These are phyloP conservation scores for Excalfactoria chinensis DNA, from an alignment of 2,113 vertebrate genomes.

Conservation along the genomic window DNA sequence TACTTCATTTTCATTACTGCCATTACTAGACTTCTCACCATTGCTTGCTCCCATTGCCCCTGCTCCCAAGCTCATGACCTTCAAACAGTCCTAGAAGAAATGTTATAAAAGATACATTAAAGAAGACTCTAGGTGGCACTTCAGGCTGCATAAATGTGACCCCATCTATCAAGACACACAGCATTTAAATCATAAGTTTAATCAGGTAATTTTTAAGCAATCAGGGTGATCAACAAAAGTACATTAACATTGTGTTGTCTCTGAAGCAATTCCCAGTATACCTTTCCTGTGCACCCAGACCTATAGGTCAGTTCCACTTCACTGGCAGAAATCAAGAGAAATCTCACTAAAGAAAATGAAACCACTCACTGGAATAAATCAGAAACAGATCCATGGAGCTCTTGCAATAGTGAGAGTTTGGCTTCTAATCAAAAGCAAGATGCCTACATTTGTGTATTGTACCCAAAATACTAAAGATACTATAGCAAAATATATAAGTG, in stretches of 20 bases:
- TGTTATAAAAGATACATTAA: conserved; percentile 15
- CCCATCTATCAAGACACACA: neutral
- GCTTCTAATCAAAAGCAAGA: neutral
- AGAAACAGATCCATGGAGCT: neutral
- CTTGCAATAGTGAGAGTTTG: neutral
- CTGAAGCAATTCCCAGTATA: neutral
- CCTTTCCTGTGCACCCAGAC: neutral
- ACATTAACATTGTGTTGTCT: neutral
- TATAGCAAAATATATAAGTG: neutral
- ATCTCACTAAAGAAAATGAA: conserved; percentile 7
- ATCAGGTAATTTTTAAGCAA: conserved; percentile 34
- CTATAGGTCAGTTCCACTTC: neutral
- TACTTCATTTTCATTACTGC: neutral
- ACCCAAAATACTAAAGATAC: neutral
- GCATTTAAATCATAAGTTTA: conserved; percentile 39
- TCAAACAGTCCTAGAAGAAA: neutral
- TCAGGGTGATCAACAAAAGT: neutral
- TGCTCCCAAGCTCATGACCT: neutral
- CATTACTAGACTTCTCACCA: neutral
- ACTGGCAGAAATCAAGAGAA: neutral
- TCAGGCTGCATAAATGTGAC: conserved; percentile 60
- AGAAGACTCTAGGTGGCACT: conserved; percentile 71
- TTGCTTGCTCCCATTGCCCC: neutral
- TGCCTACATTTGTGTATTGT: neutral
- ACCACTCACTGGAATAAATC: neutral